These are phyloP conservation scores for Pentamera pediparva DNA, from an alignment of 53 echinoderm and acorn worm genomes.

Conservation along the genomic window DNA sequence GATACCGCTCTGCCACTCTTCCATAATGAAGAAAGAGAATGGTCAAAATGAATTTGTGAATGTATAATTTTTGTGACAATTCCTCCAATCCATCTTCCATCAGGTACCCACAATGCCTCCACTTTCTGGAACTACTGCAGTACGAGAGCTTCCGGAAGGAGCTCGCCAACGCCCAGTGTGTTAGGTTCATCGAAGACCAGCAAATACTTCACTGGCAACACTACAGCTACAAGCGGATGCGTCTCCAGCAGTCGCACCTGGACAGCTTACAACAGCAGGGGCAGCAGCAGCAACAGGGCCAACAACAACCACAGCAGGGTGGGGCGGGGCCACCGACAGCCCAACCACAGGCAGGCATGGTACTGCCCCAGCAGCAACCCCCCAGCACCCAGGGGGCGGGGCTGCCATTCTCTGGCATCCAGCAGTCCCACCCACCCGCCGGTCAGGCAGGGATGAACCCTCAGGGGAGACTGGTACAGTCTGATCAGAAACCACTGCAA, in stretches of 20 bases:
- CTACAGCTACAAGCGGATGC: slow-evolving; percentile 85
- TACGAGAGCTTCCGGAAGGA: slow-evolving; percentile 94
- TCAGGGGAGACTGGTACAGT: background rate
- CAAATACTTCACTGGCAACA: slow-evolving; percentile 97
- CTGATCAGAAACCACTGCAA: slow-evolving; percentile 57
- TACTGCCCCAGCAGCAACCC: slow-evolving; percentile 26
- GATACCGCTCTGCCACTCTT: background rate
- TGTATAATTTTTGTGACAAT: background rate
- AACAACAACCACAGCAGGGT: slow-evolving; percentile 30
- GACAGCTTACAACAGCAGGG: slow-evolving; percentile 66
- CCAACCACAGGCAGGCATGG: background rate
- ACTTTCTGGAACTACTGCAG: slow-evolving; percentile 94
- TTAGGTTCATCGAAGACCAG: slow-evolving; percentile 95
- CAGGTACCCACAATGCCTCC: slow-evolving; percentile 91
- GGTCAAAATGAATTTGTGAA: background rate
- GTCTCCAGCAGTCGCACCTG: slow-evolving; percentile 77
- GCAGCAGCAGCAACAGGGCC: slow-evolving; percentile 47
- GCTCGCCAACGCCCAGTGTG: slow-evolving; percentile 89
- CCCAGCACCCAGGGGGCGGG: background rate
- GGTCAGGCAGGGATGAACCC: background rate
- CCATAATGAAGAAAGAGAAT: background rate
- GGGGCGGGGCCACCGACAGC: background rate
- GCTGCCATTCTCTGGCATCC: background rate
- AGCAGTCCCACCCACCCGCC: background rate
- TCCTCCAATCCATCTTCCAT: background rate